Base-by-base conservation (phyloP, 2,113 vertebrate species). In the Festucalex cinctus region DNA sequence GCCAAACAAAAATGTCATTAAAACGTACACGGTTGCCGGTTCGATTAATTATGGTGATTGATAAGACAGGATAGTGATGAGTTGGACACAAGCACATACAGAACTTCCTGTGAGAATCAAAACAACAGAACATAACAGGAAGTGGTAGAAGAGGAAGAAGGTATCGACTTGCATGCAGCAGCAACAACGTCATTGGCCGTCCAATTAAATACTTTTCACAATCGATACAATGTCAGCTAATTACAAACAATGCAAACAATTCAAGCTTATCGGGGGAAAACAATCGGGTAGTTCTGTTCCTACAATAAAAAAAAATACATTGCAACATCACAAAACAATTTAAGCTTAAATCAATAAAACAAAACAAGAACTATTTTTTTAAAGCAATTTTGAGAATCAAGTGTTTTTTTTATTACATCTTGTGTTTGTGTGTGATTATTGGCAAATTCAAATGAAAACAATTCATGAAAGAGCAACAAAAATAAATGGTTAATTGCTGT, bases 91-190 rank as follows among this genome's bases (percentile, higher is more conserved):
- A 36, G 82, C n/a, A 69, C 53, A 71, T 58, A 44, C 1, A n/a
- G 58, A 43, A 56, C 48, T 49, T 56, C 58, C 84, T 61, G 17
- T 32, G 53, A 13, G 44, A 49, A 63, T 66, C 51, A 59, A 84
- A 82, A 77, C 71, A 60, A 28, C 26, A 74, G 43, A 19, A 24
- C n/a, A n/a, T n/a, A 48, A 81, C 22, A 67, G 60, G 66, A 57
- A 56, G 44, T 35, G 70, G 70, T 35, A 69, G 57, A 78, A 65
- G 54, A 56, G 9, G 74, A 35, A 70, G 71, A 53, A 62, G 24
- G 44, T 46, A 57, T 20, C 43, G 73, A 77, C 84, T 81, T 71
- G 86, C 90, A 91, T 84, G 92, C 94, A 79, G 84, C 88, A 87
- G 70, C 67, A 81, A 88, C 67, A 81, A 88, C 68, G 83, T 58